phyloP scores from a whole-genome alignment of 2,797 vertebrate genomes.

The Channallabes apus region DNA sequence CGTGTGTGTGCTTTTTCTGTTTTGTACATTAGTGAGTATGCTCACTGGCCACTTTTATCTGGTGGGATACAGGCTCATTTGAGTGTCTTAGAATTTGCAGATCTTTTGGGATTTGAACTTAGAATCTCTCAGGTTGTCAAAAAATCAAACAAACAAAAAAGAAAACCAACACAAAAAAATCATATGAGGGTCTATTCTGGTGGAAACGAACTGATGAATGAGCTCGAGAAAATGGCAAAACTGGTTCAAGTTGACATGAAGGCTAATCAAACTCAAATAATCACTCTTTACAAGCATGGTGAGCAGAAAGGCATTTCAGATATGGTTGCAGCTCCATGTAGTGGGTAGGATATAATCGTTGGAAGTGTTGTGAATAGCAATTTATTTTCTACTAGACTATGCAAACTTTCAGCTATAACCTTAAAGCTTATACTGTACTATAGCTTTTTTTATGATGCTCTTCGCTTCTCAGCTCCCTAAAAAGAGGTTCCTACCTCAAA shows the following conservation, averaged over 20 bases:
- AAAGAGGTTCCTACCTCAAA: no score
- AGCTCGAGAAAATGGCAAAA: neutral
- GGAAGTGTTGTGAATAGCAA: no score
- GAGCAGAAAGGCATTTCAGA: neutral
- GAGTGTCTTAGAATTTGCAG: no score
- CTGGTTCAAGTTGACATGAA: neutral
- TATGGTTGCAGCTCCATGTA: neutral
- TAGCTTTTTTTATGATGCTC: no score
- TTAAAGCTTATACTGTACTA: no score
- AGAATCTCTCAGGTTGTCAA: no score
- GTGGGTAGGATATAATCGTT: neutral
- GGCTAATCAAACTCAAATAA: neutral
- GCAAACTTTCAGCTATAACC: no score
- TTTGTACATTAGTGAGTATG: no score
- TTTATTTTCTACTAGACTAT: neutral
- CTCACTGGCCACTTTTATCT: neutral
- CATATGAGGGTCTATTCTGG: neutral
- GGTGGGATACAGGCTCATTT: neutral
- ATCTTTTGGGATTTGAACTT: neutral
- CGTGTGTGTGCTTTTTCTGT: no score
- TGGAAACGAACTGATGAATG: neutral
- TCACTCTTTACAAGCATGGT: neutral
- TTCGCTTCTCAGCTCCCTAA: no score
- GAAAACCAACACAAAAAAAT: no score
- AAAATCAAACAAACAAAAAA: no score